A percentile compares a stretch with the other conserved stretches of the same genome.
phyloP scores from a whole-genome alignment of 2,113 vertebrate species.

The Barbus barbus region DNA sequence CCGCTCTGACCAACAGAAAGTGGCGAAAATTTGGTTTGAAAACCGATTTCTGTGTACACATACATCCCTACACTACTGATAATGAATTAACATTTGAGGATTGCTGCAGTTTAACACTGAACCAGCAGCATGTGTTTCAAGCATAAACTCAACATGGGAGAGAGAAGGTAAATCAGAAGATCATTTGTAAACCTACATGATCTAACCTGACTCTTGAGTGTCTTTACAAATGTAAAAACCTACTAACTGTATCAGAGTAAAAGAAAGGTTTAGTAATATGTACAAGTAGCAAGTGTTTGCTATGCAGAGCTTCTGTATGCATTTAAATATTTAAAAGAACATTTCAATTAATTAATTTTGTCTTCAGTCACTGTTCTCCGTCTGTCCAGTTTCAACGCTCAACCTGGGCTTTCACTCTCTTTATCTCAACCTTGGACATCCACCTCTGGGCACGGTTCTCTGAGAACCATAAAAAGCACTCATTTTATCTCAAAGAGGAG shows the following conservation, averaged over 20 bases:
- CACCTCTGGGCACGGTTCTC: not conserved
- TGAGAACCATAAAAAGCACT: constrained; percentile 18
- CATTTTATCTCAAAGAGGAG: not conserved
- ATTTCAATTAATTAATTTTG: not conserved
- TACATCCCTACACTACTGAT: not conserved
- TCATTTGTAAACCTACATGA: not conserved
- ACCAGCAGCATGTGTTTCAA: not conserved
- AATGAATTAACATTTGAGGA: not conserved
- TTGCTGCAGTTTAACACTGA: not conserved
- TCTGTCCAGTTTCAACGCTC: not conserved
- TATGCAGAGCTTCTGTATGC: not conserved
- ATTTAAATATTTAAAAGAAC: not conserved
- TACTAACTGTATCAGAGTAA: not conserved
- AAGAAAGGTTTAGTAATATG: not conserved
- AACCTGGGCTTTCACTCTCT: not conserved
- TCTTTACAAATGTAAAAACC: not conserved
- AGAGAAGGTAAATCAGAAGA: not conserved
- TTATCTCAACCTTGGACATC: constrained; percentile 1
- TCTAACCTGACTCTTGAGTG: not conserved
- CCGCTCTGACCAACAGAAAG: not conserved
- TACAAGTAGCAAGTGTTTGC: not conserved
- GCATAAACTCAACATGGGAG: not conserved
- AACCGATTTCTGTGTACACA: not conserved
- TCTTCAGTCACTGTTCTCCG: not conserved
- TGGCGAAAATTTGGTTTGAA: not conserved